Base-by-base conservation (phyloP, 2,888 invertebrate species). In the Apodemia mormo region DNA sequence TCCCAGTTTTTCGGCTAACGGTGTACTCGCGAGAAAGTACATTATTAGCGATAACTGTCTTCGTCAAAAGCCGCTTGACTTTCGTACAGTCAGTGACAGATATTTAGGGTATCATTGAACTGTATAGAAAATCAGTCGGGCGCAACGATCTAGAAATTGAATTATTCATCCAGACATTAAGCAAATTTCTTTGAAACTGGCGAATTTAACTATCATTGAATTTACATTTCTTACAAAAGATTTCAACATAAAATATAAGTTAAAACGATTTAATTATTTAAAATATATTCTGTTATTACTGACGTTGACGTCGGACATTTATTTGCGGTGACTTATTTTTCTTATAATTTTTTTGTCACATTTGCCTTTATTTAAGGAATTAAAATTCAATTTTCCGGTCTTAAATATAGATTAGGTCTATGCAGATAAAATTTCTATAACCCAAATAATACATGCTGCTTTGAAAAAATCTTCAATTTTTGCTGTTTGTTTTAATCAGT, bases 1-100 rank as follows among this genome's bases (percentile, higher is more conserved):
- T 84, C 87, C 91, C 89, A 89, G 85, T 85, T 92, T 92, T 90
- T 78, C 61, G 88, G 85, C 72, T 93, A 93, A 91, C 92, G 92
- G 87, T 82, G 72, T 70, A 76, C 68, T 52, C 66, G 49, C 80
- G 84, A 85, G 87, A 90, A 89, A 90, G 90, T 90, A 86, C 84
- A 83, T 87, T 90, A 92, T 92, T 90, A 90, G 89, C 82, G 81
- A 82, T 89, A 89, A 89, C 89, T 85, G 90, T 87, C 81, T 80
- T 85, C 85, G 61, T 67, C 67, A 82, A 86, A 87, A 80, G 81
- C 77, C 82, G 81, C 76, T 81, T 68, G 64, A 65, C 64, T 65
- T 64, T 64, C 61, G 69, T 54, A 43, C 65, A 52, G 67, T 52
- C 54, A 67, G 67, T 65, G 52, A 65, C 37, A 65, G 40, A 65